phyloP scores from a whole-genome alignment of 1,140 invertebrate species.

The Orchesella cincta region DNA sequence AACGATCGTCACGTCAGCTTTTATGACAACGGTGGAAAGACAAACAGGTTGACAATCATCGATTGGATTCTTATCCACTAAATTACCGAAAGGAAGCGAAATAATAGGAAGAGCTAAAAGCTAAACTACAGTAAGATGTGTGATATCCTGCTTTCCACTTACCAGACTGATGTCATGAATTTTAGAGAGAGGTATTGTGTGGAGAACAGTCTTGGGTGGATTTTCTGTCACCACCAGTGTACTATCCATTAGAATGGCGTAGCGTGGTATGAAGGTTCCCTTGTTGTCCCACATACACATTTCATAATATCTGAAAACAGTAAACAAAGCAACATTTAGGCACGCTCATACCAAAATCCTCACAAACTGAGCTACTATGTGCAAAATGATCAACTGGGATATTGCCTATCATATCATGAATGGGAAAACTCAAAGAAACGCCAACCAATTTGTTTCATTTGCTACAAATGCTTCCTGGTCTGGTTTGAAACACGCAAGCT shows the following conservation, averaged over 20 bases:
- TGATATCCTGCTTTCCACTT: too few species aligned
- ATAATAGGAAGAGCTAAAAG: too few species aligned
- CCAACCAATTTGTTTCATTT: too few species aligned
- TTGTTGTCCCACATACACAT: slow-evolving; percentile 42
- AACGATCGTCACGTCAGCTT: too few species aligned
- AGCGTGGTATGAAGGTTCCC: slow-evolving; percentile 35
- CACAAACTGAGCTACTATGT: neutral
- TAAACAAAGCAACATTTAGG: neutral
- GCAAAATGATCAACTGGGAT: too few species aligned
- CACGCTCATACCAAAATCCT: neutral
- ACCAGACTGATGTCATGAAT: slow-evolving; percentile 45
- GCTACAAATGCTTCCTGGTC: too few species aligned
- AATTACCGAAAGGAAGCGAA: neutral
- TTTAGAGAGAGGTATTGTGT: slow-evolving; percentile 13
- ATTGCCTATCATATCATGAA: too few species aligned
- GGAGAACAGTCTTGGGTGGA: slow-evolving; percentile 39
- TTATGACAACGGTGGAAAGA: too few species aligned
- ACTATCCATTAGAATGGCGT: slow-evolving; percentile 40
- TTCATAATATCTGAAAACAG: slow-evolving; percentile 43
- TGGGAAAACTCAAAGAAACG: too few species aligned
- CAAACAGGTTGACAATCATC: too few species aligned
- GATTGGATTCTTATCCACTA: neutral
- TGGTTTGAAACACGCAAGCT: too few species aligned
- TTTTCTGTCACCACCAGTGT: slow-evolving; percentile 41
- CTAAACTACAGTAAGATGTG: too few species aligned